Base-by-base conservation (phyloP, 2,113 vertebrate genomes). In the Galeopterus variegatus region DNA sequence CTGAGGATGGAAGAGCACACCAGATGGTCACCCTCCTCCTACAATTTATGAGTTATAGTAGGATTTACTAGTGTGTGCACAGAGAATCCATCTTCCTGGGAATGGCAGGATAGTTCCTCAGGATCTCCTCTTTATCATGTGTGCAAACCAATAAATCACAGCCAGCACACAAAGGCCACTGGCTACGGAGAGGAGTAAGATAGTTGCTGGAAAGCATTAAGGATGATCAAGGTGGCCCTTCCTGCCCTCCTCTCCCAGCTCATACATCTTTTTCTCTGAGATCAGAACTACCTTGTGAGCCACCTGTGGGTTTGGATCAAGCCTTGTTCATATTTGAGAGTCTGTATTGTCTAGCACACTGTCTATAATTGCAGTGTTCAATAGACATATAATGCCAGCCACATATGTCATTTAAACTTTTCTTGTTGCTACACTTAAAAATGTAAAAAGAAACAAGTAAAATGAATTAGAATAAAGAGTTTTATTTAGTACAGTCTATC, bases 81-180 rank as follows among this genome's bases (percentile, higher is more conserved):
- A 2, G 33, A 81, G 33, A 48, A 52, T 86, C 41, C 19, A 33
- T 93, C 92, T 94, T 92, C 83, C 24, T 79, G 24, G 14, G 41
- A 85, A 72, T 60, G 56, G n/a, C 54, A 82, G 17, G n/a, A 14
- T 15, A 28, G n/a, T 41, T 86, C 67, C 62, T 62, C 58, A 65
- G 26, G 31, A 89, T 86, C 79, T 88, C 41, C n/a, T 73, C 67
- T 82, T 84, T 36, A 45, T 79, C 58, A 18, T 33, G 21, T 86
- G 24, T 80, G 28, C 45, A 90, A 81, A 67, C 28, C 73, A 67
- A 4, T 82, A 92, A 96, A 81, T 96, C 50, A 93, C 5, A 76
- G 26, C 26, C 72, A 62, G 48, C 8, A 1, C 84, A 58, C 50
- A 92, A 50, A 82, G 21, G 19, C 65, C 31, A 28, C 28, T 75